Conservation (phyloP, 2,113 vertebrate genomes). For the Camelus dromedarius region DNA sequence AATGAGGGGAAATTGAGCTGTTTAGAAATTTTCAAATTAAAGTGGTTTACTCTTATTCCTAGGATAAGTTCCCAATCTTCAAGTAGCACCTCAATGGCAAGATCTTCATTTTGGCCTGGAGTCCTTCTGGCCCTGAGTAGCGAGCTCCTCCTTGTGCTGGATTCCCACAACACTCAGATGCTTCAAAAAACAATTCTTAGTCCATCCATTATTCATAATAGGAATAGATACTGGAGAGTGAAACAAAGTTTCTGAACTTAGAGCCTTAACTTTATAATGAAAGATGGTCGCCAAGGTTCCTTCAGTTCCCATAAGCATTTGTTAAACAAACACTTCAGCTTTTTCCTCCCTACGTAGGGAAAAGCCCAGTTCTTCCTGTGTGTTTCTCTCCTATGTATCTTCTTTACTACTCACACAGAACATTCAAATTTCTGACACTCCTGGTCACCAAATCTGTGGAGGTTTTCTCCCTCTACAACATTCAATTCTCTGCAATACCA, state of each 20-base stretch:
- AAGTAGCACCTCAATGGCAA: conserved; percentile 3
- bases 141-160: neutral
- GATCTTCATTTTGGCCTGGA: neutral
- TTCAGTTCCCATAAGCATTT: neutral
- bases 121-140: neutral
- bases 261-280: neutral
- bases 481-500: neutral
- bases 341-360: neutral
- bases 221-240: neutral
- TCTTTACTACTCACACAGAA: neutral
- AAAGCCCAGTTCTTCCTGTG: neutral
- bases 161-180: neutral
- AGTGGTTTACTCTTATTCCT: neutral
- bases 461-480: neutral
- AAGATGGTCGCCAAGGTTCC: neutral
- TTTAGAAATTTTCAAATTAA: conserved; percentile 11
- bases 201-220: neutral
- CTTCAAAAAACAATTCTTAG: neutral
- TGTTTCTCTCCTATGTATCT: neutral
- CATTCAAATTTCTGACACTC: neutral
- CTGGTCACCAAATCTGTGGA: neutral
- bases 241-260: conserved; percentile 3
- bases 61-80: neutral
- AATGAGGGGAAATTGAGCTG: neutral
- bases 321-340: neutral